A percentile compares a stretch with the other conserved stretches of the same genome.
Conservation (phyloP, 2,888 invertebrate species). For the Aspidiotus rigidus region DNA sequence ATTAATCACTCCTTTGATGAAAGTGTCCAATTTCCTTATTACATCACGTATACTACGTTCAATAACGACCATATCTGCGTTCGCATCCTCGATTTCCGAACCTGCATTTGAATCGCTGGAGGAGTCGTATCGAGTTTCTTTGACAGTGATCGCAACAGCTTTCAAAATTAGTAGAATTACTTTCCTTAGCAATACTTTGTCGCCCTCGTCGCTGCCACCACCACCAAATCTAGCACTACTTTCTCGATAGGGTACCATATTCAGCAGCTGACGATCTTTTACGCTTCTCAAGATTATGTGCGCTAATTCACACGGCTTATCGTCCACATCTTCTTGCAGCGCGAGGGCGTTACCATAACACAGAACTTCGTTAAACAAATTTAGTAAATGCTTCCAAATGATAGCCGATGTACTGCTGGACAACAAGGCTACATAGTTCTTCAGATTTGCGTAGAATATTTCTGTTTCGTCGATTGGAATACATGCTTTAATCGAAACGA, state of each 20-base stretch:
- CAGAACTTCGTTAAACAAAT: conserved; percentile 78
- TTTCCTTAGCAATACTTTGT: conserved; percentile 69
- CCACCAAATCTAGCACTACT: conserved; percentile 48
- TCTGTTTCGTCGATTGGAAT: conserved; percentile 80
- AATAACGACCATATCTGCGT: conserved; percentile 80
- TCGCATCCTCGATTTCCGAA: conserved; percentile 74
- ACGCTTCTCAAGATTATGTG: conserved; percentile 77
- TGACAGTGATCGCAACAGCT: conserved; percentile 80
- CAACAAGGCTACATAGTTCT: conserved; percentile 64
- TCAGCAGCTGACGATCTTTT: conserved; percentile 52
- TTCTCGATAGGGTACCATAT: conserved; percentile 45
- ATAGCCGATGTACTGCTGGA: conserved; percentile 66
- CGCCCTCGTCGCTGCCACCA: conserved; percentile 45
- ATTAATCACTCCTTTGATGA: conserved; percentile 68
- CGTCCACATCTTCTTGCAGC: conserved; percentile 74
- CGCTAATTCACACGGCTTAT: conserved; percentile 78
- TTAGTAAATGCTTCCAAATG: conserved; percentile 74
- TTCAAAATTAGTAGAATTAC: conserved; percentile 78
- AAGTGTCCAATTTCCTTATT: conserved; percentile 67
- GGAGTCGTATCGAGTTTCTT: conserved; percentile 79
- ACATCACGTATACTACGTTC: conserved; percentile 78
- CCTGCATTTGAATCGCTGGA: conserved; percentile 70
- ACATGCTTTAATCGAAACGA: conserved; percentile 83
- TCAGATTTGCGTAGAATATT: conserved; percentile 75
- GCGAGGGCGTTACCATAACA: conserved; percentile 87